Base-by-base conservation (phyloP, 1,140 invertebrate species). In the Rhopalosiphum padi region DNA sequence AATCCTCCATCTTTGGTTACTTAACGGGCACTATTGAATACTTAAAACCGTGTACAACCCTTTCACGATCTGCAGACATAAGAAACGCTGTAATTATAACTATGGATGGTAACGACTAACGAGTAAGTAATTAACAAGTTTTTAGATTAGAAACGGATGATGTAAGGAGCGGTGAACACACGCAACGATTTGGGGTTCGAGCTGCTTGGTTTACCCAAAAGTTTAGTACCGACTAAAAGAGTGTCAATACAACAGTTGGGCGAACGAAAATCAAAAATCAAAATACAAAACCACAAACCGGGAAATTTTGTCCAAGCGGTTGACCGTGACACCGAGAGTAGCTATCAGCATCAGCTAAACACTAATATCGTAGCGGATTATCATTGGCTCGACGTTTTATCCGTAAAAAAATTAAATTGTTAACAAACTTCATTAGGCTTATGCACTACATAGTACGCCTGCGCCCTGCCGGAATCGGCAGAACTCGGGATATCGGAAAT, bases 1-100 rank as follows among this genome's bases (percentile, higher is more conserved):
- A 93, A 22, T 93, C 91, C 53, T 93, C 91, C 91, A 93, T 93
- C 30, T n/a, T 23, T 46, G 11, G 5, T 18, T 21, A 68, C 41
- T 90, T 37, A 23, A 25, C 0, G 11, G 0, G 21, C 35, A 23
- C 23, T 85, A 1, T 53, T 53, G 48, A 55, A 55, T 89, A 30
- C 1, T 37, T 11, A 22, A 46, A 89, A 30, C 43, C 25, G 1
- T 37, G 8, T 53, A 88, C n/a, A 35, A 89, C n/a, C 87, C 9
- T 5, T 25, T 51, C 7, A 90, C 3, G 15, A 90, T 90, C 89
- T 90, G 55, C 6, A n/a, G 51, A 90, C 89, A 68, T 68, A 43
- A 35, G 35, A 30, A 90, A 22, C 5, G 18, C 1, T 37, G 4
- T 51, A 2, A 25, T 51, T 86, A 46, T 43, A 41, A 37, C 23